Conservation (phyloP, 2,888 invertebrate genomes). For the Dione vanillae region DNA sequence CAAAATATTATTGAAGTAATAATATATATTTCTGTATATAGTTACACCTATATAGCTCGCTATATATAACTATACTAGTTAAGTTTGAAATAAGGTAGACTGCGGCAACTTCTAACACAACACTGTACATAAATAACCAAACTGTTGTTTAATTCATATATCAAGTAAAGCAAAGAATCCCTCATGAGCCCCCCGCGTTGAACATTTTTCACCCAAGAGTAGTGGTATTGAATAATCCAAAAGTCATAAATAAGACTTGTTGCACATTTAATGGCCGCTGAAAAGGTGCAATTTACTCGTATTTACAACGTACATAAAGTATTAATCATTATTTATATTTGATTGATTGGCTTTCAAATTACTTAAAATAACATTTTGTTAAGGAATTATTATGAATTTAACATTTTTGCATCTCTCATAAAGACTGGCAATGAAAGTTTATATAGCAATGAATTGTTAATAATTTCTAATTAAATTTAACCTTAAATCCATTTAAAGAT, state of each 20-base stretch:
- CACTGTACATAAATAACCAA: slow-evolving; percentile 69
- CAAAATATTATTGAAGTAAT: no score
- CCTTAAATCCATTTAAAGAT: background rate
- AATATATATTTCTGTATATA: no score
- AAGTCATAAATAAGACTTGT: slow-evolving; percentile 61
- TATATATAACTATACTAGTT: background rate
- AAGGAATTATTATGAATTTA: background rate
- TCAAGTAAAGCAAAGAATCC: slow-evolving; percentile 64
- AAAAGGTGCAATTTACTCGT: slow-evolving; percentile 31
- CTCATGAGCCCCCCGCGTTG: slow-evolving; percentile 73
- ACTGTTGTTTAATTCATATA: slow-evolving; percentile 77
- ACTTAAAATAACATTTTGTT: slow-evolving; percentile 16
- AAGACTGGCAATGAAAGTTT: background rate
- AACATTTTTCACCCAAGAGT: slow-evolving; percentile 74
- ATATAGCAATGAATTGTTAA: no score
- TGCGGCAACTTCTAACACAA: slow-evolving; percentile 47
- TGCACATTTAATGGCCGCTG: slow-evolving; percentile 23
- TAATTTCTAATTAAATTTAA: no score
- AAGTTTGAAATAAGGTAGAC: background rate
- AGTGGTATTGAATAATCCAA: slow-evolving; percentile 62
- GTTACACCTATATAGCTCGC: no score
- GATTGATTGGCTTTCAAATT: slow-evolving; percentile 23
- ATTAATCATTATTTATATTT: slow-evolving; percentile 11
- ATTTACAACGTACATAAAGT: slow-evolving; percentile 10
- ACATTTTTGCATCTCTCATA: background rate